These are phyloP conservation scores for Lapara coniferarum DNA, from an alignment of 2,888 invertebrate species.

Conservation along the genomic window DNA sequence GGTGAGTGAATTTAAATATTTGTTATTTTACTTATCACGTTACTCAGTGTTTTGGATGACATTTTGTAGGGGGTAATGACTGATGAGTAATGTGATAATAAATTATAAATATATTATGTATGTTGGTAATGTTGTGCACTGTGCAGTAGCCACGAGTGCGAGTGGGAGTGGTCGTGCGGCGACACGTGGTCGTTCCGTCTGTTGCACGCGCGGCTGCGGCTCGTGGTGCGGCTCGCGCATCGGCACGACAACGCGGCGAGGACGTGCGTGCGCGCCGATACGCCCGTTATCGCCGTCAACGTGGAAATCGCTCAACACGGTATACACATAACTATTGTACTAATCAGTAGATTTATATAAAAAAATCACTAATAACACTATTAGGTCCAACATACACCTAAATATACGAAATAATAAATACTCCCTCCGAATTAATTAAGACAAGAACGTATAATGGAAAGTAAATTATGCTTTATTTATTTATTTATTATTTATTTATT, in stretches of 20 bases:
- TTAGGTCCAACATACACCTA: no score
- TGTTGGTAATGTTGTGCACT: neutral
- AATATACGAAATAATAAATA: no score
- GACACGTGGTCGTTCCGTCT: constrained; percentile 67
- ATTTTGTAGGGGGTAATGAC: no score
- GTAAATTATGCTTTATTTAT: no score
- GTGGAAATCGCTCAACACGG: constrained; percentile 51
- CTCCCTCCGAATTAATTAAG: no score
- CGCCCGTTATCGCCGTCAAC: constrained; percentile 45
- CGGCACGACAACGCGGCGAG: constrained; percentile 46
- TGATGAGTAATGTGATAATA: no score
- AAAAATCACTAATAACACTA: no score
- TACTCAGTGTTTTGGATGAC: no score
- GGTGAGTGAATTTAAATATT: constrained; percentile 53
- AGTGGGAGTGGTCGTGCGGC: constrained; percentile 59
- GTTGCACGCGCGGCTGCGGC: constrained; percentile 58
- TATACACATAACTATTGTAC: constrained; percentile 31
- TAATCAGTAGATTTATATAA: no score
- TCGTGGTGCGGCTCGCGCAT: constrained; percentile 53
- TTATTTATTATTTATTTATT: no score
- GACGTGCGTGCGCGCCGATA: constrained; percentile 56
- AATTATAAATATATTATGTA: neutral
- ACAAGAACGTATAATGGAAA: no score
- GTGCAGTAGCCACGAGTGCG: constrained; percentile 60
- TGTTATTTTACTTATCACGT: no score